These are phyloP conservation scores for Lordiphosa mommai DNA, from an alignment of 1,140 invertebrate species.

Conservation along the genomic window DNA sequence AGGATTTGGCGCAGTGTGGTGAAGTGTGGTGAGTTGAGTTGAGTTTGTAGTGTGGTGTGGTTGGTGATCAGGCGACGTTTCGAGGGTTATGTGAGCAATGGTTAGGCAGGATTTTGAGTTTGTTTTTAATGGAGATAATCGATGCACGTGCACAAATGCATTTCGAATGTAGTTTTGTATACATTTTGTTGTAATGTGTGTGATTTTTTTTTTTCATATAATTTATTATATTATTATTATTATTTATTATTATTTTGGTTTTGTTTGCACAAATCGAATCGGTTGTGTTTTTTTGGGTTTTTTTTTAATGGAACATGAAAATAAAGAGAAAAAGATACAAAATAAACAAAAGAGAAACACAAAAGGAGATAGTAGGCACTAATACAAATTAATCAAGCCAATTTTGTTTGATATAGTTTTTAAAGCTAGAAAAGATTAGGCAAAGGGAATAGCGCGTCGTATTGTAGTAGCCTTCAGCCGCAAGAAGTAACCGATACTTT, in stretches of 20 bases:
- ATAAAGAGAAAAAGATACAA: slow-evolving; percentile 79
- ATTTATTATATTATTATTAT: slow-evolving; percentile 29
- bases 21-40: slow-evolving; percentile 12
- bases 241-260: slow-evolving; percentile 30
- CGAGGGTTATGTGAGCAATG: slow-evolving; percentile 17
- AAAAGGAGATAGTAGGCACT: slow-evolving; percentile 65
- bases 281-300: slow-evolving; percentile 14
- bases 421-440: slow-evolving; percentile 3
- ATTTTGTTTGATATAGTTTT: slow-evolving; percentile 8
- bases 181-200: slow-evolving; percentile 45
- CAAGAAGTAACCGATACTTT: too few relatives aligned
- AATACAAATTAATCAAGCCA: slow-evolving; percentile 33
- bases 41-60: slow-evolving; percentile 13
- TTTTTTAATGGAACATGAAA: slow-evolving; percentile 76
- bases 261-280: slow-evolving; percentile 71
- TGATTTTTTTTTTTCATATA: slow-evolving; percentile 28
- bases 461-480: too few relatives aligned
- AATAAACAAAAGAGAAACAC: slow-evolving; percentile 73
- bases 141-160: slow-evolving; percentile 68
- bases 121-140: slow-evolving; percentile 16
- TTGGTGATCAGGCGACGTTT: slow-evolving; percentile 12
- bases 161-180: slow-evolving; percentile 72
- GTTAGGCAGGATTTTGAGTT: slow-evolving; percentile 29
- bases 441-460: neutral
- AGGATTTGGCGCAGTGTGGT: slow-evolving; percentile 39